Evolutionary conservation across 2,797 vertebrate genomes (phyloP).

Genomic region (Crenichthys baileyi): DNA sequence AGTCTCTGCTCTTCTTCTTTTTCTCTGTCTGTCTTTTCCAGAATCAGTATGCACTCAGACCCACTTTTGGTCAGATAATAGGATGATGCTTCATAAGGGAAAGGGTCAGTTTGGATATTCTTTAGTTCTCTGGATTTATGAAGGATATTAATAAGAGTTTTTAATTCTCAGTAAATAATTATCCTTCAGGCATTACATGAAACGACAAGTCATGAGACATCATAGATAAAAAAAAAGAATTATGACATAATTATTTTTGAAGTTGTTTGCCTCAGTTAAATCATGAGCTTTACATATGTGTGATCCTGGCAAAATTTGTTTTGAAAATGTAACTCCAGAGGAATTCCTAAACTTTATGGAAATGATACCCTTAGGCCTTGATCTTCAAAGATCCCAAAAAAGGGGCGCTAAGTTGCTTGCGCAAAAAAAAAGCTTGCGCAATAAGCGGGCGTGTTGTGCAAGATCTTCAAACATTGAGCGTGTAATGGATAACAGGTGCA

Average conservation of each 20-base stretch:
- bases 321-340: not conserved
- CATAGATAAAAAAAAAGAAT: no score
- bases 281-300: not conserved
- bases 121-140: not conserved
- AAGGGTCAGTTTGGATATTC: not conserved
- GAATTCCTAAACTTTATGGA: not conserved
- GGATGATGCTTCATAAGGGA: constrained; percentile 14
- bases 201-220: not conserved
- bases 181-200: not conserved
- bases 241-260: no score
- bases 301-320: not conserved
- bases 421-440: no score
- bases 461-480: no score
- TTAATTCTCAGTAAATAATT: not conserved
- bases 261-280: not conserved
- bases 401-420: no score
- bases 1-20: constrained; percentile 11
- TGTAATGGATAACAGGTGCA: no score
- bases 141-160: not conserved
- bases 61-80: constrained; percentile 37
- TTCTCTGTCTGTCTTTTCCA: constrained; percentile 33
- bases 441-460: no score
- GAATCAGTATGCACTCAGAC: constrained; percentile 54
- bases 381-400: no score
- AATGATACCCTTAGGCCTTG: no score